Evolutionary conservation across 2,797 vertebrate species (phyloP), one percentile per base, ranked within the genome.

Genomic region (Ciconia nigra): DNA sequence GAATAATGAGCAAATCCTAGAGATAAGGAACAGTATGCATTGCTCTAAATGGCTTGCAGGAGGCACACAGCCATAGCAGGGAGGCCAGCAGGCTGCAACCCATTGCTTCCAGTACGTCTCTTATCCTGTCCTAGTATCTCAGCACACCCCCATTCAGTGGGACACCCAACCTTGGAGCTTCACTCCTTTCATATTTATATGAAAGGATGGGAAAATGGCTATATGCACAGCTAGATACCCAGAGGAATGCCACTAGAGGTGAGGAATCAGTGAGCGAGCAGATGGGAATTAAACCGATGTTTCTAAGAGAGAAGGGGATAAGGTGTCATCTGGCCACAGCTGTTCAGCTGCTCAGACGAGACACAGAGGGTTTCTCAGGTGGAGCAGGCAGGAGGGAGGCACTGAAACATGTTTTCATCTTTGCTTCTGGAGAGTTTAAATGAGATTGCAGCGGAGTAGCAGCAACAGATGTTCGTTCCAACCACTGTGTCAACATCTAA

Each of bases 401-500:
- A 79, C 71, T 20, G 80, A 62, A 91, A 82, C 49, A 15, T 33
- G 37, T 79, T 83, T 91, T 83, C 79, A 52, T 90, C 79, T 82
- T 73, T 87, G 63, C 67, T 88, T 55, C 62, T 83, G 69, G 28
- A 93, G 74, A 37, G 15, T 20, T 42, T 76, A 65, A 94, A 74
- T 9, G 69, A 89, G 70, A 71, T 63, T 72, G 39, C 52, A 57
- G 79, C 0, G 2, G 93, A 93, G 89, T 25, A 95, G 82, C 83
- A 91, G 80, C 71, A 89, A 62, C 96, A 96, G 97, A 95, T 97
- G 96, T 96, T 93, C 5, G 0, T 82, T 74, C 84, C 49, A 47
- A 33, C 77, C 28, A 9, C 87, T 84, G 6, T 79, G 86, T 94
- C 96, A 92, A 78, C 77, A 92, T 74, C 86, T 84, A 80, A 92